Conservation (phyloP, 2,113 vertebrate species). For the Phyllopteryx taeniolatus region DNA sequence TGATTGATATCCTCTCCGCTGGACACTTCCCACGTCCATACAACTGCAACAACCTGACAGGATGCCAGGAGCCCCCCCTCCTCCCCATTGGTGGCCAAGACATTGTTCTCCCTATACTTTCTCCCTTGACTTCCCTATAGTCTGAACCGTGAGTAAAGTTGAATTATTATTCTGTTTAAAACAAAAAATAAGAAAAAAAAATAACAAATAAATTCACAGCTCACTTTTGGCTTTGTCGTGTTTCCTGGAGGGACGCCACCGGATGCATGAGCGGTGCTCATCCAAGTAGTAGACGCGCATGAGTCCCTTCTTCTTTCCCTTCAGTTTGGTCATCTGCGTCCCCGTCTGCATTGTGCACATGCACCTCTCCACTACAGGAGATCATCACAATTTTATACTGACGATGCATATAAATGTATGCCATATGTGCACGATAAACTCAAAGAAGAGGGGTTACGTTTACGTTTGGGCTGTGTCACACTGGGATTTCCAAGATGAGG, state of each 20-base stretch:
- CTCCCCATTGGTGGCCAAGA: too few species aligned
- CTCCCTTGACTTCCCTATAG: too few species aligned
- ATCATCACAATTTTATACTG: not conserved
- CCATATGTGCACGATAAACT: not conserved
- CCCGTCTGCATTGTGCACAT: slow-evolving; percentile 89
- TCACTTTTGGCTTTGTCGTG: slow-evolving; percentile 96
- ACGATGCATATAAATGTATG: not conserved
- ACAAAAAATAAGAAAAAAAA: not conserved
- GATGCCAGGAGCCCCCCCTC: too few species aligned
- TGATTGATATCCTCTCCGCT: too few species aligned
- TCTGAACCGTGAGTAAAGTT: too few species aligned
- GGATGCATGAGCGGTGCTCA: slow-evolving; percentile 90
- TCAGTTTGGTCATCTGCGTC: slow-evolving; percentile 91
- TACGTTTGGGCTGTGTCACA: slow-evolving; percentile 36
- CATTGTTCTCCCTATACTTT: too few species aligned
- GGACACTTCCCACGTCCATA: too few species aligned
- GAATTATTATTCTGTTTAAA: too few species aligned
- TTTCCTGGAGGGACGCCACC: slow-evolving; percentile 95
- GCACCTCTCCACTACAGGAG: slow-evolving; percentile 66
- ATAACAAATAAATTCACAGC: slow-evolving; percentile 30
- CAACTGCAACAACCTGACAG: too few species aligned
- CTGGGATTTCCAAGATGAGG: slow-evolving; percentile 27
- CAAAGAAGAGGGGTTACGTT: not conserved
- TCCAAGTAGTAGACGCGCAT: slow-evolving; percentile 90
- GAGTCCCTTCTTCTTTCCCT: slow-evolving; percentile 87